Base-by-base conservation (phyloP, 2,113 vertebrate species). In the Lepus americanus region DNA sequence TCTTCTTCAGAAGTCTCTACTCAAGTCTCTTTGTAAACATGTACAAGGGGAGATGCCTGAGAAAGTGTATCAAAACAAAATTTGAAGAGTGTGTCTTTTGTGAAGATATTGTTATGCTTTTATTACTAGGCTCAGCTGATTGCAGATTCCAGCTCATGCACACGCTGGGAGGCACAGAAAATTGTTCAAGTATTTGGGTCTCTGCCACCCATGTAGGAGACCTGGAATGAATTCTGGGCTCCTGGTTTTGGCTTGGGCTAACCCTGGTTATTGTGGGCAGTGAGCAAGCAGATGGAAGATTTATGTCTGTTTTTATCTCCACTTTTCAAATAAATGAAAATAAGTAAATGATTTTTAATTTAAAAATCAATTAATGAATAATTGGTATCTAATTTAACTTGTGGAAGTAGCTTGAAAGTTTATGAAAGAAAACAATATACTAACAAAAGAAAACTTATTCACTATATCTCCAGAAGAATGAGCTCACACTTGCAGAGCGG, bases 361-460 rank as follows among this genome's bases (percentile, higher is more conserved):
- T 59, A 87, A 92, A 74, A 17, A 87, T 69, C 10, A 77, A 4
- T 87, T 31, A 87, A 31, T 77, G 16, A 81, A 66, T 83, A 25
- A 63, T 87, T 63, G 39, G 12, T 74, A n/a, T 59, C 59, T 90
- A 69, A 90, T 86, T 85, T 92, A 53, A 78, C 39, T 9, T 29
- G 91, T 27, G 0, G 5, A 70, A 81, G 0, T 59, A 77, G 6
- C 77, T 67, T 77, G 3, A 72, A 29, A 73, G 29, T 17, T 64
- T 87, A n/a, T 23, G 17, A 90, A 96, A 85, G 10, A 19, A 87
- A 94, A 13, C 6, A 91, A 25, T 1, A 29, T 8, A 64, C 17
- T 9, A 91, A 78, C 5, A 67, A 63, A 17, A 17, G 59, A 59
- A 25, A 8, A 1, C 55, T 61, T 83, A 9, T 53, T 74, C 39